Conservation (phyloP, 2,888 invertebrate species). For the Andricus curvator region DNA sequence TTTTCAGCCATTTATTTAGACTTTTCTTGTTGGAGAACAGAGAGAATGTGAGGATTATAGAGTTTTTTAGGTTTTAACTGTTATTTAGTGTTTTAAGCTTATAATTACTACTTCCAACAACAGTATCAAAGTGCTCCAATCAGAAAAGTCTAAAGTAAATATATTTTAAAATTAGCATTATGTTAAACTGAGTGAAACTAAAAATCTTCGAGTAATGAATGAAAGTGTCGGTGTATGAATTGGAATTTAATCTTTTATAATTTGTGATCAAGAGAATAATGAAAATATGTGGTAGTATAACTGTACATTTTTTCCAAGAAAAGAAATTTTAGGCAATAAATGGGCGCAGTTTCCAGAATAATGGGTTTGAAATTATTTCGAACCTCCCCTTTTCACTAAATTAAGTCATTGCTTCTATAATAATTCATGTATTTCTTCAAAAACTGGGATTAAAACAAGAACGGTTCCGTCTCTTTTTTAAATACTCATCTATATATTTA, state of each 20-base stretch:
- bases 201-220: background rate
- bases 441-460: background rate
- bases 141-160: background rate
- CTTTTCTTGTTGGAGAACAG: background rate
- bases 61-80: slow-evolving; percentile 32
- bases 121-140: background rate
- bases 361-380: background rate
- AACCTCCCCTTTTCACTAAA: background rate
- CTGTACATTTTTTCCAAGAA: slow-evolving; percentile 28
- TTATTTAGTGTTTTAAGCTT: slow-evolving; percentile 39
- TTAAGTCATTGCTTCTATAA: background rate
- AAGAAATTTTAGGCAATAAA: slow-evolving; percentile 27
- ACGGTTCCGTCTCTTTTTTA: background rate
- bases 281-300: slow-evolving; percentile 8
- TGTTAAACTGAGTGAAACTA: background rate
- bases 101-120: slow-evolving; percentile 19
- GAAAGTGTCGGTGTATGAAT: slow-evolving; percentile 1
- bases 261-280: slow-evolving; percentile 22
- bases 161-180: background rate
- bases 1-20: background rate
- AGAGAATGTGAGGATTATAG: background rate
- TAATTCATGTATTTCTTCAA: background rate
- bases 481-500: background rate
- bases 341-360: background rate
- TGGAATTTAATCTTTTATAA: background rate